Evolutionary conservation across 2,113 vertebrate species (phyloP), one percentile per base, ranked within the genome.

Genomic region (Notothenia rossii): DNA sequence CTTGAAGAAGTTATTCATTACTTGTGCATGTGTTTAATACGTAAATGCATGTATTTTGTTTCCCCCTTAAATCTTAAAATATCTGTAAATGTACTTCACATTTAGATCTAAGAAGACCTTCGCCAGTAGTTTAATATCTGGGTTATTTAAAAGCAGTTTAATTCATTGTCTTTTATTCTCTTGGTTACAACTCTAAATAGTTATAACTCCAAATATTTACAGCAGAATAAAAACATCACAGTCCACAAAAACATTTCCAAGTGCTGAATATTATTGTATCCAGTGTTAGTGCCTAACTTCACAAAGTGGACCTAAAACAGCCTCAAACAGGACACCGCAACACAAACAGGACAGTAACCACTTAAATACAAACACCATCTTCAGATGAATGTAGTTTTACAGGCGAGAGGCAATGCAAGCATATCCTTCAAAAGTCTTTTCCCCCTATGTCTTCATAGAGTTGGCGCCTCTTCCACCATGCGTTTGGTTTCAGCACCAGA

Each of bases 401-500:
- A 79, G 69, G 79, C 87, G 56, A 70, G 48, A 71, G 76, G 70
- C 63, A 66, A 74, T 50, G 56, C 62, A 65, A 54, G 63, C 49
- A 51, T n/a, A 12, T 67, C n/a, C 51, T 61, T 71, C 62, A 46
- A 56, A 68, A 49, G 66, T 84, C 53, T 29, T 46, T 20, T 2
- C 2, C 18, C 22, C 7, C 25, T 7, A 59, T 5, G 67, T 18
- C 70, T 76, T 78, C 67, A 43, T 62, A 36, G 74, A 77, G 64
- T 81, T 50, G 65, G 53, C 62, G 50, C 69, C 72, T 83, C 79
- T 53, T 75, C 72, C 53, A 53, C 77, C 51, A 53, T 71, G 87
- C 85, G 85, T 94, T 95, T 95, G 94, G 93, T 95, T 94, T 94
- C 92, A 94, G 94, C 93, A 94, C 94, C 87, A 51, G 83, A 86